Base-by-base conservation (phyloP, 2,888 invertebrate genomes). In the Diarsia brunnea region DNA sequence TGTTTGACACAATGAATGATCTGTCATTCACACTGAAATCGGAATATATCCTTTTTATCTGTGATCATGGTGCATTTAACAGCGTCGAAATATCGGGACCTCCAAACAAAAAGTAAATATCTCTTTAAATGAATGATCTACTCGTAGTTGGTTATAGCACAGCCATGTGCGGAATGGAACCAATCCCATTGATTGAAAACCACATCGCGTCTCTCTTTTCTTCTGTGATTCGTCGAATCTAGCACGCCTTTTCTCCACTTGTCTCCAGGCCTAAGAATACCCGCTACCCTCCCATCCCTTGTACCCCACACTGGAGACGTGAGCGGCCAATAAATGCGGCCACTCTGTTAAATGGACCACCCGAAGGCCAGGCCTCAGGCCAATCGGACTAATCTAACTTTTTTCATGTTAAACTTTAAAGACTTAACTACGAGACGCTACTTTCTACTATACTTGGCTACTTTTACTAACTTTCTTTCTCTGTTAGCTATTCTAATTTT, bases 331-430 rank as follows among this genome's bases (percentile, higher is more conserved):
- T 93, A 93, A 94, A 94, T 93, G 93, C 90, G 92, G 92, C 91
- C 92, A 93, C 94, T 94, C 92, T 85, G 91, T 92, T 93, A 94
- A 94, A 94, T 91, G 91, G 90, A 87, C 89, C 90, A 75, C 91
- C 91, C 86, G 88, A 81, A 89, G 89, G 89, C 84, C 90, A 90
- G 91, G 90, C 91, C 91, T 91, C 88, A 82, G 91, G 91, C 92
- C 92, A 92, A 91, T 91, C 91, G 87, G 89, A 88, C 91, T 92
- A 93, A 94, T 94, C 93, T 91, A 94, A 94, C 94, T 93, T 94
- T 93, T 92, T 92, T 88, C 91, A 87, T 86, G 91, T 89, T 87
- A 88, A 91, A 93, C 89, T 92, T 95, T 92, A 93, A 92, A 90
- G 89, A 91, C 89, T 75, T 69, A 69, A 87, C 82, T 81, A 73